Evolutionary conservation across 2,113 vertebrate genomes (phyloP).

Genomic region (Cygnus atratus): DNA sequence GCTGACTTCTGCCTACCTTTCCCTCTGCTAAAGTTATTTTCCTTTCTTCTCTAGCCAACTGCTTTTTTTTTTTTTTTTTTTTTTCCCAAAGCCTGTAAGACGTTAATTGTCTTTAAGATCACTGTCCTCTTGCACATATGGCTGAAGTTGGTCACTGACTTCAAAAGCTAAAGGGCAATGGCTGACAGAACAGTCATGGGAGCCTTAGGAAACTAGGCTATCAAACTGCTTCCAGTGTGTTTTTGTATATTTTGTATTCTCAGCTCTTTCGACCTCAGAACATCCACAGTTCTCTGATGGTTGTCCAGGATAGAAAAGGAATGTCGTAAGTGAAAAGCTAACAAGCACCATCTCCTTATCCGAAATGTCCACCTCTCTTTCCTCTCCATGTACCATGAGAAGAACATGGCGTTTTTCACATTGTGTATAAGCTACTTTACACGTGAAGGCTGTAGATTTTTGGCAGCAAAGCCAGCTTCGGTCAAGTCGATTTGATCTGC

Average conservation of each 20-base stretch:
- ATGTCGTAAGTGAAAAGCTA: not conserved
- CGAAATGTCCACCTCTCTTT: not conserved
- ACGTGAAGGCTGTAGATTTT: not conserved
- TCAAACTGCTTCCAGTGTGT: accelerated
- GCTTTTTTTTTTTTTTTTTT: not conserved
- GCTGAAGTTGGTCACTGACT: not conserved
- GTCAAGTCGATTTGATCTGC: not conserved
- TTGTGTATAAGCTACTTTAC: not conserved
- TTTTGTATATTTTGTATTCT: not conserved
- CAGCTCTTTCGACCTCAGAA: not conserved
- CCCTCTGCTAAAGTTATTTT: not conserved
- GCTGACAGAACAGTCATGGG: not conserved
- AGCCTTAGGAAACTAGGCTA: not conserved
- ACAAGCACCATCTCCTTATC: not conserved
- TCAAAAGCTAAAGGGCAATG: not conserved
- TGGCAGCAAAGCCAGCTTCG: not conserved
- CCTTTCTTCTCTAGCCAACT: not conserved
- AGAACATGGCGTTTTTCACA: accelerated
- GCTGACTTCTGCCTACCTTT: not conserved
- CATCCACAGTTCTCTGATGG: not conserved
- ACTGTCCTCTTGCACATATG: not conserved
- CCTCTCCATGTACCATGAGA: not conserved
- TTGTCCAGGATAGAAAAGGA: not conserved
- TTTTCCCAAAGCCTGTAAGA: not conserved
- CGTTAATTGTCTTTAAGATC: not conserved